Base-by-base conservation (phyloP, 2,797 vertebrate species). In the Taenioides sp. region DNA sequence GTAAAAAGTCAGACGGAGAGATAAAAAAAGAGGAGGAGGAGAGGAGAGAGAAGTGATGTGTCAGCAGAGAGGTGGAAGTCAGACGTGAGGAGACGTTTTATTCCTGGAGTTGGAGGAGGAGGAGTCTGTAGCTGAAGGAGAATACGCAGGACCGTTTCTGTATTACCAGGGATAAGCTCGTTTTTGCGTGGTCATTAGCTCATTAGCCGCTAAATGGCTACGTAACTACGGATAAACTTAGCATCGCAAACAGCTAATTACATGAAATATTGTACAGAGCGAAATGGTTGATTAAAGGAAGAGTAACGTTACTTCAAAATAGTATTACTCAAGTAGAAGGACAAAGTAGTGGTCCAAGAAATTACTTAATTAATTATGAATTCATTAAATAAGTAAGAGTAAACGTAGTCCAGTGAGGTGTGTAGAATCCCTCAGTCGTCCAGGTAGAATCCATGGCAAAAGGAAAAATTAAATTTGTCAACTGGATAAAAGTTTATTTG, bases 61-160 rank as follows among this genome's bases (percentile, higher is more conserved):
- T 92, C 92, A 92, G 92, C 91, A 92, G 79, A 85, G 85, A 88
- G 85, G 88, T 91, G 88, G 83, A 87, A 88, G 87, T 85, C 65
- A 80, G 87, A 89, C 80, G 80, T 80, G 87, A 84, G 86, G 87
- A 90, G 91, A 89, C 78, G 76, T 81, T 85, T 83, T 80, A 72
- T 78, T 85, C 73, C 86, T 75, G 81, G 81, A 85, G 80, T 81
- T 76, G 81, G 83, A 77, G 86, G 37, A 22, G 37, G 62, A 85
- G 76, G 77, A 74, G 80, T 88, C 76, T 84, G 80, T 77, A 83
- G 83, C 83, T 58, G n/a, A 14, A 61, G 16, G 59, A 37, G 60
- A 25, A 34, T 43, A 3, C 40, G 14, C 11, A 18, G 25, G 58
- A 1, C 3, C 27, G 87, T 89, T 90, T 88, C 82, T 86, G 83